Base-by-base conservation (phyloP, 2,113 vertebrate species). In the Bubalus kerabau region DNA sequence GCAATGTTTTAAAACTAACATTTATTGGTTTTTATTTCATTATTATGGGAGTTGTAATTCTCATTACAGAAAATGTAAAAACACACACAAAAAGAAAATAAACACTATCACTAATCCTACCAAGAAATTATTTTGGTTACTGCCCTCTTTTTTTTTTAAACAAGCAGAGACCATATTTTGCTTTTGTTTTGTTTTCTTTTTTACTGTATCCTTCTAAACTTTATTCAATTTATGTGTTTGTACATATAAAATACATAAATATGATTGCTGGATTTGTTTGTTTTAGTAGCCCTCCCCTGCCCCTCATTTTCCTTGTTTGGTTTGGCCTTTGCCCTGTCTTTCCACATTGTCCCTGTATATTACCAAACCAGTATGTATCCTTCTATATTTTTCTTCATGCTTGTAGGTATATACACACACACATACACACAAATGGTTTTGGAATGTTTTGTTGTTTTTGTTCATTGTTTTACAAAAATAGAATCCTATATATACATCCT, bases 1-100 rank as follows among this genome's bases (percentile, higher is more conserved):
- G 43, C 94, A 82, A 95, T 97, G 50, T 95, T 97, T 97, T 91
- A n/a, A 96, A 95, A 88, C 48, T 90, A 92, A 91, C 50, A 94
- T 97, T 82, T 96, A 95, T 96, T 97, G 60, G 32, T 94, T 96
- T 71, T 94, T 97, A 97, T 97, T 96, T 95, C 32, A 91, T 97
- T 90, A 93, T 90, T 78, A 95, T 94, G 60, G 94, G 96, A 96
- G 78, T 92, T 94, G 85, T 40, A 95, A 52, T 83, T 92, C 17
- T 81, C 54, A 94, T 94, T 76, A 62, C 86, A 88, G 89, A 90
- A 95, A 97, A 89, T 86, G 46, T 15, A 96, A n/a, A 86, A 43
- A 91, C 24, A 64, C 57, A 80, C 90, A 96, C 23, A 86, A 67
- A 83, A 64, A 84, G 62, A 90, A 95, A 97, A 83, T 90, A 84